Evolutionary conservation across 2,113 vertebrate genomes (phyloP).

Genomic region (Archilochus colubris): DNA sequence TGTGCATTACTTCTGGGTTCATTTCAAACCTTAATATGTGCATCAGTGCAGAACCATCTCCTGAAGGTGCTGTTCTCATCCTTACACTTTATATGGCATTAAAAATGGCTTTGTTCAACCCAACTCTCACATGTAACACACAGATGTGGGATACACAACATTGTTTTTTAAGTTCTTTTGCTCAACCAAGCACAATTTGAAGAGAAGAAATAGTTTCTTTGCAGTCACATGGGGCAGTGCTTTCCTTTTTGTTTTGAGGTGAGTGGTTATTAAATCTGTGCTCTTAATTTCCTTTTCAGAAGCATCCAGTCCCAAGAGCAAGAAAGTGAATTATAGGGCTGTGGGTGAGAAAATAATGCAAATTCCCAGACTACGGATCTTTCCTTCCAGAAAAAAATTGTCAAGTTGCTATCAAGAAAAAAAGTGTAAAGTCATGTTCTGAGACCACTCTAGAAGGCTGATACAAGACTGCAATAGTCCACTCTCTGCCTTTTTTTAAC

Average conservation of each 20-base stretch:
- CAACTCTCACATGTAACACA: not conserved
- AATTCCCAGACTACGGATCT: not conserved
- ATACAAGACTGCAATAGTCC: not conserved
- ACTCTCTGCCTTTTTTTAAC: not conserved
- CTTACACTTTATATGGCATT: not conserved
- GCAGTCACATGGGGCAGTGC: not conserved
- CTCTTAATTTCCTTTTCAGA: constrained; percentile 58
- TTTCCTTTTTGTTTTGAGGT: constrained; percentile 43
- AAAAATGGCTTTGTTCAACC: not conserved
- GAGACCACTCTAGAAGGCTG: not conserved
- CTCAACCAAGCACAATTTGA: constrained; percentile 27
- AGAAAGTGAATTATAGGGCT: constrained; percentile 41
- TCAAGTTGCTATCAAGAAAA: not conserved
- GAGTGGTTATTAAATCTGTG: constrained; percentile 53
- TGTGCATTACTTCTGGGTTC: not conserved
- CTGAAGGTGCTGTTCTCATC: not conserved
- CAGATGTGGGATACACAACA: not conserved
- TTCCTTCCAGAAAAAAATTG: not conserved
- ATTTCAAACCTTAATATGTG: not conserved
- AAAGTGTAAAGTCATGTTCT: not conserved
- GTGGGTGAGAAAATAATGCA: constrained; percentile 36
- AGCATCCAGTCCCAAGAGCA: constrained; percentile 22
- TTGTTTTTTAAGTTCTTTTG: constrained; percentile 33
- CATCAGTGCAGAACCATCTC: accelerated
- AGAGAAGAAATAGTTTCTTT: constrained; percentile 39